Percentiles rank a stretch among this genome's conserved stretches.
These are phyloP conservation scores for Dasypus novemcinctus DNA, from an alignment of 2,113 vertebrate genomes.

Conservation along the genomic window DNA sequence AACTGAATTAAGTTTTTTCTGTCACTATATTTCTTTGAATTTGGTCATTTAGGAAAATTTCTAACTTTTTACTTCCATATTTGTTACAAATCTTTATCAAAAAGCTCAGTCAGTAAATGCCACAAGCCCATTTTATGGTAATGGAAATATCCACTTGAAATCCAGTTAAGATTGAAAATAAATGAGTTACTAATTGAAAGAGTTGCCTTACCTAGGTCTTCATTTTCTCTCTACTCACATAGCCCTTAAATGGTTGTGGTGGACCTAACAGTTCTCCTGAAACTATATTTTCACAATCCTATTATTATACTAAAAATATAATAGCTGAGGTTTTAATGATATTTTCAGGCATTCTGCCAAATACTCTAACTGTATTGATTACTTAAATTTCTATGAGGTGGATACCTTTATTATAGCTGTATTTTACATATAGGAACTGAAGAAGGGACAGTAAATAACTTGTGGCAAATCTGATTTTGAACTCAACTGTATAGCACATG, in stretches of 20 bases:
- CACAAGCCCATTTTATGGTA: conserved; percentile 36
- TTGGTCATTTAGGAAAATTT: not conserved
- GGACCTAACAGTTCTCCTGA: not conserved
- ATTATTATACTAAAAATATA: not conserved
- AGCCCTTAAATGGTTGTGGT: not conserved
- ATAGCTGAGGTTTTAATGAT: not conserved
- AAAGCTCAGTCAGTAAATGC: not conserved
- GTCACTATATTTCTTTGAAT: not conserved
- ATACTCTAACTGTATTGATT: not conserved
- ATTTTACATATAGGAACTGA: not conserved
- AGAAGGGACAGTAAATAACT: conserved; percentile 3
- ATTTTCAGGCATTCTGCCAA: not conserved
- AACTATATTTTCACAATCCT: not conserved
- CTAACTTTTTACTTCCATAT: not conserved
- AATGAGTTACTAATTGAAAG: conserved; percentile 8
- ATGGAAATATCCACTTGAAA: conserved; percentile 30
- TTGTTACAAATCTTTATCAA: not conserved
- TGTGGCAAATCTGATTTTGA: not conserved
- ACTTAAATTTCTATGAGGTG: not conserved
- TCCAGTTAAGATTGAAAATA: conserved; percentile 7
- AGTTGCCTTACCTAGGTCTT: not conserved
- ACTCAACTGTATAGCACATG: not conserved
- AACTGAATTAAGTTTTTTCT: conserved; percentile 1
- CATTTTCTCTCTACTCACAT: not conserved
- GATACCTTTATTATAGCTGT: not conserved